phyloP scores from a whole-genome alignment of 2,113 vertebrate species.

The Chlorodrepanis virens region DNA sequence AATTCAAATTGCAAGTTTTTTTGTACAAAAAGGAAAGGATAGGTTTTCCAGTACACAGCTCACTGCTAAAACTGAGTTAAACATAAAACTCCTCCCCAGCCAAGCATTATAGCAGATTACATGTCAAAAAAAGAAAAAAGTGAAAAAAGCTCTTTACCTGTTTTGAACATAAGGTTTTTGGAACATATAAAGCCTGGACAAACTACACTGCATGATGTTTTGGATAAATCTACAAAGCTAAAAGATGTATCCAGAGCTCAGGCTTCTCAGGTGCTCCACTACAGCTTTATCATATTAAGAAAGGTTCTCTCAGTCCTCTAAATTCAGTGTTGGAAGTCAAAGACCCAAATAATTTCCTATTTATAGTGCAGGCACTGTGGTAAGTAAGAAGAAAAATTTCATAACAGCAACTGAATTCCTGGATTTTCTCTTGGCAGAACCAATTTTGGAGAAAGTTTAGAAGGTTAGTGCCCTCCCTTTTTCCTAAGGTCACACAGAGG shows the following conservation, averaged over 20 bases:
- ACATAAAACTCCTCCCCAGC: background rate
- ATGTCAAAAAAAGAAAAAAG: background rate
- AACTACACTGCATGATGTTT: background rate
- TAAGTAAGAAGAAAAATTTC: background rate
- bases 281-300: background rate
- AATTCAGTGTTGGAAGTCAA: background rate
- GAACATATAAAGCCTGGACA: background rate
- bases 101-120: background rate
- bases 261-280: background rate
- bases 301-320: background rate
- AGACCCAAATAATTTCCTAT: background rate
- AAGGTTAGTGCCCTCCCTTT: background rate
- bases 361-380: background rate
- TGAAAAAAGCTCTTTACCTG: background rate
- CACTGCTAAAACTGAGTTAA: background rate
- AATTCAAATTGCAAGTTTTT: background rate
- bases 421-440: background rate
- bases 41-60: background rate
- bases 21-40: background rate
- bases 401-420: background rate
- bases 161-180: background rate
- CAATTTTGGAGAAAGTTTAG: background rate
- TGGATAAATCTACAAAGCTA: background rate
- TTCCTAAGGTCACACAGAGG: background rate
- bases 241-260: background rate